A percentile compares a stretch with the other conserved stretches of the same genome.
Conservation (phyloP, 1,140 invertebrate species). For the Drosophila sp. region DNA sequence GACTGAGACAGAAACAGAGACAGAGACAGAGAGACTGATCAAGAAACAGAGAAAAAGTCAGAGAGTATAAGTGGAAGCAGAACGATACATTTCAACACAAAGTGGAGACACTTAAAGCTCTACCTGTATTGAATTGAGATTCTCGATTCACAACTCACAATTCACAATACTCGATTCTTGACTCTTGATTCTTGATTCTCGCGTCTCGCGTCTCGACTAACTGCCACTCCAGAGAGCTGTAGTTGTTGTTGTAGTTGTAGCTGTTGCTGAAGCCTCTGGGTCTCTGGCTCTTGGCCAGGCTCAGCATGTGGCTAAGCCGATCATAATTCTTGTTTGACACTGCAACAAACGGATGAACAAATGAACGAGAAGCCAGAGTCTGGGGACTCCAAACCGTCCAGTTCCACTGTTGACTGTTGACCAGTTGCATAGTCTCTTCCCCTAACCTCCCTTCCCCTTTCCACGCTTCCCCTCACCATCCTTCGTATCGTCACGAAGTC, state of each 20-base stretch:
- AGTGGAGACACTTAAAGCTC: constrained; percentile 83
- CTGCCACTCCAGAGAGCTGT: constrained; percentile 42
- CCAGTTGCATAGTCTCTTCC: constrained; percentile 22
- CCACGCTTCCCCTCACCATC: background rate
- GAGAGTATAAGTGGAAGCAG: constrained; percentile 49
- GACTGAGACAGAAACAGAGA: background rate
- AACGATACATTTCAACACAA: constrained; percentile 82
- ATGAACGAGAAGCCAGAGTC: constrained; percentile 75
- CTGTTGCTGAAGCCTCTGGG: background rate
- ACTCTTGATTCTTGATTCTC: constrained; percentile 16
- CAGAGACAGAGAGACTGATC: background rate
- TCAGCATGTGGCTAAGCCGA: constrained; percentile 85
- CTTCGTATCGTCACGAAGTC: constrained; percentile 1
- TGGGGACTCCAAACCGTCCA: constrained; percentile 35
- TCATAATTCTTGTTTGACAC: constrained; percentile 85
- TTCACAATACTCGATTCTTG: constrained; percentile 27
- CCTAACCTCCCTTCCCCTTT: background rate
- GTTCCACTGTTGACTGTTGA: constrained; percentile 13
- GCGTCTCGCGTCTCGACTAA: constrained; percentile 38
- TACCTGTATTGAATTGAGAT: constrained; percentile 75
- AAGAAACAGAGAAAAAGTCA: background rate
- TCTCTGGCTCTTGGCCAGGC: constrained; percentile 38
- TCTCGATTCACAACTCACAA: constrained; percentile 35
- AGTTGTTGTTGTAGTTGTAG: constrained; percentile 8
- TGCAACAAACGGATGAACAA: constrained; percentile 82